Evolutionary conservation across 2,888 invertebrate species (phyloP).

Genomic region (Platycheirus albimanus): DNA sequence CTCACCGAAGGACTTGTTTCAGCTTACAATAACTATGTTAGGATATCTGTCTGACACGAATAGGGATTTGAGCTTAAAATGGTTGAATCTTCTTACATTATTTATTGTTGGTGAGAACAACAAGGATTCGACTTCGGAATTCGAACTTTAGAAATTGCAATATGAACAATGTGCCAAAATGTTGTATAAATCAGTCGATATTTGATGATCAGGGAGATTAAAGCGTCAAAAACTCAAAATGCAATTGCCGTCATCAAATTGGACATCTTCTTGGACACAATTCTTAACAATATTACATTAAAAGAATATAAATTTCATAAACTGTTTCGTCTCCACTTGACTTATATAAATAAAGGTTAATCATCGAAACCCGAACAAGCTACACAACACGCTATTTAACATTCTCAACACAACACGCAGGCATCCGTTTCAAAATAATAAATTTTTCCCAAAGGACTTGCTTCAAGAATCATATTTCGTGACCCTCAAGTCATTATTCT

Average conservation of each 20-base stretch:
- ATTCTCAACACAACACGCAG: neutral
- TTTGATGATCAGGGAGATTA: too few relatives aligned
- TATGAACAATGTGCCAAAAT: too few relatives aligned
- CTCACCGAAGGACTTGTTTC: neutral
- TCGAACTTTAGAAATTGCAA: too few relatives aligned
- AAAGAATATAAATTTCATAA: neutral
- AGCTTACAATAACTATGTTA: neutral
- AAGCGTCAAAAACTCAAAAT: too few relatives aligned
- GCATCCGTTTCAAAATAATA: neutral
- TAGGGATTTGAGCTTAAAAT: neutral
- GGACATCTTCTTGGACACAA: too few relatives aligned
- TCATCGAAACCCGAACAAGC: neutral
- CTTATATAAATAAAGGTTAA: neutral
- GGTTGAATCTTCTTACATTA: neutral
- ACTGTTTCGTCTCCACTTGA: neutral
- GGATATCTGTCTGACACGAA: neutral
- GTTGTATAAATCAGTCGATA: too few relatives aligned
- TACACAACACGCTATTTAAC: neutral
- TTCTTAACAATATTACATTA: too few relatives aligned
- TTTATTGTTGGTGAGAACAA: too few relatives aligned
- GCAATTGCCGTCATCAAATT: too few relatives aligned
- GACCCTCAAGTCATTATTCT: conserved; percentile 38
- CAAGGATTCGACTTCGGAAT: too few relatives aligned
- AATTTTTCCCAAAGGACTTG: neutral
- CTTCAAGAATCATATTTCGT: neutral